Evolutionary conservation across 1,140 invertebrate species (phyloP).

Genomic region (Eupeodes corollae): DNA sequence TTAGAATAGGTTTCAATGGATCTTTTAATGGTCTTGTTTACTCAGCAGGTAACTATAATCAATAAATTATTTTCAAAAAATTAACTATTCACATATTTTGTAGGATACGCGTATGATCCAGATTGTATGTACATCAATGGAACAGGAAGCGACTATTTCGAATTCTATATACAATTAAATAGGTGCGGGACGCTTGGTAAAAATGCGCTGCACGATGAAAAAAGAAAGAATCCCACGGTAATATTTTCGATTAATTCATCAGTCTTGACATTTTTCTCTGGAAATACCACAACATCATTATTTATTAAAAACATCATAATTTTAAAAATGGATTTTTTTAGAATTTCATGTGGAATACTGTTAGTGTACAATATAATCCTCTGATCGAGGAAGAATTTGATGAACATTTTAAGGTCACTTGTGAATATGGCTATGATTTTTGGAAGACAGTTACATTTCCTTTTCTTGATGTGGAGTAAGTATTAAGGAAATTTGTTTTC

Average conservation of each 20-base stretch:
- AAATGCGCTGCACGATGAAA: constrained; percentile 74
- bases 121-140: constrained; percentile 93
- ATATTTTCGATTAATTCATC: too few relatives aligned
- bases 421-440: constrained; percentile 91
- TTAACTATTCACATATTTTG: constrained; percentile 2
- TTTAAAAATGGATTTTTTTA: constrained; percentile 55
- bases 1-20: constrained; percentile 80
- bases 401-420: constrained; percentile 87
- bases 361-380: constrained; percentile 88
- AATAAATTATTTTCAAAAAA: background rate
- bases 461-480: constrained; percentile 89
- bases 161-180: constrained; percentile 87
- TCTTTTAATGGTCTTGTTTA: constrained; percentile 81
- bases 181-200: constrained; percentile 82
- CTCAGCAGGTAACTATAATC: constrained; percentile 56
- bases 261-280: background rate
- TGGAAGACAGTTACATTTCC: constrained; percentile 95
- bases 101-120: constrained; percentile 85
- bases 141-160: constrained; percentile 79
- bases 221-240: constrained; percentile 73
- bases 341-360: constrained; percentile 94
- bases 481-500: constrained; percentile 17
- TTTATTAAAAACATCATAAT: too few relatives aligned
- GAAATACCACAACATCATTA: too few relatives aligned
- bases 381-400: constrained; percentile 90